phyloP scores from a whole-genome alignment of 2,113 vertebrate species.

The Periophthalmus modestus region DNA sequence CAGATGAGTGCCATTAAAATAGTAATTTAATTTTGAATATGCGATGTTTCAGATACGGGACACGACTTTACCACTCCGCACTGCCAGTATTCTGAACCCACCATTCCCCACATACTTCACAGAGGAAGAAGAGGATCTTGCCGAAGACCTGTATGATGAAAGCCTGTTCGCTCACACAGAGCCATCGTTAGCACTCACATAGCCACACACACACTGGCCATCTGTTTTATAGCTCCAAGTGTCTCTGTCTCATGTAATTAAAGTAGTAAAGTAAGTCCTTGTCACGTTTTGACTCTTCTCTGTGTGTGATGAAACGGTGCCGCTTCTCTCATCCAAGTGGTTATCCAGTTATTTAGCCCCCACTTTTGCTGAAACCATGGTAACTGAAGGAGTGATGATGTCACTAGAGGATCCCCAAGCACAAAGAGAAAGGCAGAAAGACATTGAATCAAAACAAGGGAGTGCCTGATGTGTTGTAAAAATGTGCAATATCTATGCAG shows the following conservation, averaged over 20 bases:
- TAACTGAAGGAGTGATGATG: conserved; percentile 68
- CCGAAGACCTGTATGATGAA: conserved; percentile 89
- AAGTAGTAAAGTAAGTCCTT: conserved; percentile 40
- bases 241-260: conserved; percentile 53
- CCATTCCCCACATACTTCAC: conserved; percentile 93
- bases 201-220: conserved; percentile 22
- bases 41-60: conserved; percentile 81
- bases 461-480: conserved; percentile 26
- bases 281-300: not conserved
- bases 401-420: conserved; percentile 70
- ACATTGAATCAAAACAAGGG: conserved; percentile 35
- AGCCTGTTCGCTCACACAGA: conserved; percentile 84
- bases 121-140: conserved; percentile 85
- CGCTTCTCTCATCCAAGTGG: conserved; percentile 40
- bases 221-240: conserved; percentile 8
- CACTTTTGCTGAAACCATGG: conserved; percentile 65
- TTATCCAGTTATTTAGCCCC: conserved; percentile 53
- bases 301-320: conserved; percentile 16
- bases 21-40: not conserved
- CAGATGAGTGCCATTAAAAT: not conserved
- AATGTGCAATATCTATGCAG: conserved; percentile 61
- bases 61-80: conserved; percentile 73
- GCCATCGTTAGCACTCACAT: conserved; percentile 76
- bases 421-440: conserved; percentile 22
- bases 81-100: conserved; percentile 72